Conservation (phyloP, 1,140 invertebrate genomes). For the Zaprionus taronus region DNA sequence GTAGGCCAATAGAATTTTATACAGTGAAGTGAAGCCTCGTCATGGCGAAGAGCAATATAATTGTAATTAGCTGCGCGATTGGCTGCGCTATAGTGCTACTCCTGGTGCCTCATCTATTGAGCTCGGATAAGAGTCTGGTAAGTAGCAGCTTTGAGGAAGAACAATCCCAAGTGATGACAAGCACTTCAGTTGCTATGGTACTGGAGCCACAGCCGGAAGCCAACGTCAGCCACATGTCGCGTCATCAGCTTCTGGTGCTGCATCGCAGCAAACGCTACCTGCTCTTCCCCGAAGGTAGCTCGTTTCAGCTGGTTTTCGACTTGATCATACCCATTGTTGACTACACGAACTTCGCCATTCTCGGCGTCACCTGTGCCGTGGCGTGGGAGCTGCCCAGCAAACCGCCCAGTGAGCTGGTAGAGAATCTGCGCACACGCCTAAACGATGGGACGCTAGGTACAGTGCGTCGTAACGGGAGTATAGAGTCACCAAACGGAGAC, state of each 20-base stretch:
- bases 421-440: slow-evolving; percentile 75
- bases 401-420: slow-evolving; percentile 83
- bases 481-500: background rate
- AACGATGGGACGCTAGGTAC: slow-evolving; percentile 78
- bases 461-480: slow-evolving; percentile 65
- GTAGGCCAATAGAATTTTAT: slow-evolving; percentile 32
- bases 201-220: background rate
- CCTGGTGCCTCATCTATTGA: slow-evolving; percentile 23
- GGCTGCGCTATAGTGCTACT: slow-evolving; percentile 34
- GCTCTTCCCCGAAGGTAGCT: slow-evolving; percentile 91
- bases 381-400: slow-evolving; percentile 90
- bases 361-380: slow-evolving; percentile 89
- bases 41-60: slow-evolving; percentile 70
- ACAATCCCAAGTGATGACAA: background rate
- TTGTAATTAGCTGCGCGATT: slow-evolving; percentile 60
- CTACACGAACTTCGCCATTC: slow-evolving; percentile 85
- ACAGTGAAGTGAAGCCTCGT: slow-evolving; percentile 12
- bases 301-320: slow-evolving; percentile 87
- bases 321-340: slow-evolving; percentile 81
- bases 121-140: background rate
- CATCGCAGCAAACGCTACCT: slow-evolving; percentile 87
- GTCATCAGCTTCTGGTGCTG: slow-evolving; percentile 55
- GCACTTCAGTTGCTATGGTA: background rate
- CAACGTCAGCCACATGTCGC: slow-evolving; percentile 27
- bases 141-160: background rate